A percentile compares a stretch with the other conserved stretches of the same genome.
Conservation (phyloP, 1,140 invertebrate genomes). For the Caerostris darwini region DNA sequence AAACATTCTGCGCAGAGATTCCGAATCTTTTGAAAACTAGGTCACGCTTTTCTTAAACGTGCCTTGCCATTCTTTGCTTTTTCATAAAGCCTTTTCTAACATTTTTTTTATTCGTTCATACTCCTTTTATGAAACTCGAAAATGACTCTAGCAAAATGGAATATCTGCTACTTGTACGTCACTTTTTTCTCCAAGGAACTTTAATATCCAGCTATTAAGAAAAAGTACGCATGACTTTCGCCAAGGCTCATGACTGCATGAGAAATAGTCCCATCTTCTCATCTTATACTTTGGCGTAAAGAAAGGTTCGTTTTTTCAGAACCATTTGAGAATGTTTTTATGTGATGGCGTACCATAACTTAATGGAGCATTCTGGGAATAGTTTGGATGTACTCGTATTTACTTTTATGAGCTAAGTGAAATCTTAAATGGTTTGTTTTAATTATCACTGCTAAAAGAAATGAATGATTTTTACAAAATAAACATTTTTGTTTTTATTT, state of each 20-base stretch:
- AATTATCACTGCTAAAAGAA: not conserved
- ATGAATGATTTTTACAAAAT: no score
- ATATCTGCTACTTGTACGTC: not conserved
- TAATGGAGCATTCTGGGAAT: not conserved
- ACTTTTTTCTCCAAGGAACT: not conserved
- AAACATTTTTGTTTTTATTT: no score
- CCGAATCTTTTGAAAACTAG: not conserved
- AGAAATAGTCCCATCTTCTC: not conserved
- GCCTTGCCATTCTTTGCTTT: not conserved
- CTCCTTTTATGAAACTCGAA: not conserved
- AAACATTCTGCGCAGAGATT: not conserved
- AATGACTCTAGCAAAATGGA: not conserved
- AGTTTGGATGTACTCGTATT: not conserved
- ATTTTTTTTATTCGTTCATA: not conserved
- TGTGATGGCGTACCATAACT: no score
- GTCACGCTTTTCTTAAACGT: not conserved
- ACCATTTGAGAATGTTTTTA: not conserved
- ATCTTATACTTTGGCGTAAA: not conserved
- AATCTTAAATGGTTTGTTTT: not conserved
- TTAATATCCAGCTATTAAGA: constrained; percentile 5
- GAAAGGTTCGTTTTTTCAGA: not conserved
- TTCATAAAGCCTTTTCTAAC: not conserved
- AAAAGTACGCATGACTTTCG: not conserved
- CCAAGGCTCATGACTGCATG: not conserved
- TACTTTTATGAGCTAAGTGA: not conserved